Conservation (phyloP, 2,888 invertebrate species). For the Pachydiplax longipennis region DNA sequence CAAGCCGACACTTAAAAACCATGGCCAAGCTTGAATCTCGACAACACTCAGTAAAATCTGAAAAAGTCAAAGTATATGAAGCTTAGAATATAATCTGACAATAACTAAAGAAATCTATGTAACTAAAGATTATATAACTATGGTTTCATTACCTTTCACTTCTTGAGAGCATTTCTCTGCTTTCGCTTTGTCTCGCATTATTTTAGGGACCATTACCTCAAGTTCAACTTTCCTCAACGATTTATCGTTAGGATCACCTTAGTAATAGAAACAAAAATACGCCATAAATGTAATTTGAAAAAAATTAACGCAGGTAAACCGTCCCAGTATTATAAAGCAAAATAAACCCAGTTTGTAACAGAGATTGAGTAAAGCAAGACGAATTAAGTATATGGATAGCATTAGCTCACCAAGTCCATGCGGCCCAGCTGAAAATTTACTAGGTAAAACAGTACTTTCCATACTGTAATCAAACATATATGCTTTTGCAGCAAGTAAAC, state of each 20-base stretch:
- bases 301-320: background rate
- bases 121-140: background rate
- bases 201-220: slow-evolving; percentile 88
- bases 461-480: background rate
- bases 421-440: background rate
- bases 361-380: too few relatives aligned
- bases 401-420: background rate
- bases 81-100: slow-evolving; percentile 27
- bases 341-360: background rate
- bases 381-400: background rate
- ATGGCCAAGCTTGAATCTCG: slow-evolving; percentile 71
- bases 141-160: slow-evolving; percentile 65
- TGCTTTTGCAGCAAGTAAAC: too few relatives aligned
- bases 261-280: slow-evolving; percentile 51
- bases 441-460: background rate
- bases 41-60: slow-evolving; percentile 72
- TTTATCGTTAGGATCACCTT: slow-evolving; percentile 86
- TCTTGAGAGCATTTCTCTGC: slow-evolving; percentile 77
- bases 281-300: background rate
- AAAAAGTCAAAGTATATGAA: slow-evolving; percentile 50
- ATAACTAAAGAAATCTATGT: background rate
- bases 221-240: slow-evolving; percentile 85
- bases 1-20: slow-evolving; percentile 76
- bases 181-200: slow-evolving; percentile 84
- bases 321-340: too few relatives aligned